Percentiles rank a stretch among this genome's conserved stretches.
Evolutionary conservation across 2,797 vertebrate species (phyloP).

Genomic region (Gouania willdenowi): DNA sequence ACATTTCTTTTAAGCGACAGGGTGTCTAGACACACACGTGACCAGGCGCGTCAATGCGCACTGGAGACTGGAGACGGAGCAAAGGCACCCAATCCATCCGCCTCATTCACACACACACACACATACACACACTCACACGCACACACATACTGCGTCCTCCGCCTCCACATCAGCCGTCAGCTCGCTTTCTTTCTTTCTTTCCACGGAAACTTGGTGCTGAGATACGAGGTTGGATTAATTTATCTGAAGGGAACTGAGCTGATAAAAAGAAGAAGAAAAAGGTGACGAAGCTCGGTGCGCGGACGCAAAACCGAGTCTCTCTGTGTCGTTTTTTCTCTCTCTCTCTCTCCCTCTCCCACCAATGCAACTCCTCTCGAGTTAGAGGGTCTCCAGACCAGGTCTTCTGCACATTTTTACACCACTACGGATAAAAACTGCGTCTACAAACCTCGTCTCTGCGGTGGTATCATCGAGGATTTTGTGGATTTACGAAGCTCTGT

Average conservation of each 20-base stretch:
- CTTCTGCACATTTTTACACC: conserved; percentile 32
- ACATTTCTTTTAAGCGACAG: conserved; percentile 92
- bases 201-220: conserved; percentile 54
- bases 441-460: conserved; percentile 46
- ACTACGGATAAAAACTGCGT: conserved; percentile 28
- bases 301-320: conserved; percentile 43
- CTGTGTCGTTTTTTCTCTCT: conserved; percentile 8
- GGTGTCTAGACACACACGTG: conserved; percentile 98
- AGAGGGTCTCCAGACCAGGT: conserved; percentile 41
- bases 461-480: conserved; percentile 73
- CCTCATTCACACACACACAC: conserved; percentile 62
- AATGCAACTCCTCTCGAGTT: conserved; percentile 36
- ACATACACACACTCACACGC: conserved; percentile 54
- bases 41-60: conserved; percentile 87
- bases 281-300: conserved; percentile 28
- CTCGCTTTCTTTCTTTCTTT: conserved; percentile 35
- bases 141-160: conserved; percentile 27
- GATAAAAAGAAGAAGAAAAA: conserved; percentile 34
- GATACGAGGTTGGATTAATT: conserved; percentile 58
- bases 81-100: conserved; percentile 72
- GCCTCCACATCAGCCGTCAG: conserved; percentile 56
- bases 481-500: conserved; percentile 76
- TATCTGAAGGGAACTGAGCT: conserved; percentile 27
- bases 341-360: not conserved
- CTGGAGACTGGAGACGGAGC: conserved; percentile 74